A percentile compares a stretch with the other conserved stretches of the same genome.
phyloP scores from a whole-genome alignment of 1,140 invertebrate species.

The Hyles euphorbiae region DNA sequence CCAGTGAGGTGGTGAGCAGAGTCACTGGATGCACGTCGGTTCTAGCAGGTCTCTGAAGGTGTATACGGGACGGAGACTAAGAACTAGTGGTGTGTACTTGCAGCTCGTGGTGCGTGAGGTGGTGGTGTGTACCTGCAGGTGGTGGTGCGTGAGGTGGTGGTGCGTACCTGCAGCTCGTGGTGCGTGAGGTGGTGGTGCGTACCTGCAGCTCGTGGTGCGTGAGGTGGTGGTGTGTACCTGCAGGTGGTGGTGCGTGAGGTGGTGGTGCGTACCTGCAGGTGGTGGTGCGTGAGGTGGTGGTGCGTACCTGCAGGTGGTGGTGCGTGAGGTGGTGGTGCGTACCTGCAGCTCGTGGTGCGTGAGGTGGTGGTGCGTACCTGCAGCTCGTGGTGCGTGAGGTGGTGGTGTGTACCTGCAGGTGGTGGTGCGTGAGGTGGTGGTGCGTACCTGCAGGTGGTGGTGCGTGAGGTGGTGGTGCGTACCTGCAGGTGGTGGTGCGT shows the following conservation, averaged over 20 bases:
- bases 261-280: constrained; percentile 79
- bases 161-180: constrained; percentile 78
- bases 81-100: constrained; percentile 82
- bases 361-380: constrained; percentile 78
- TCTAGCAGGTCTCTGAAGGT: no score
- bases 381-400: constrained; percentile 54
- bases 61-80: no score
- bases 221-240: constrained; percentile 78
- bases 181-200: constrained; percentile 76
- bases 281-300: constrained; percentile 50
- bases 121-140: constrained; percentile 78
- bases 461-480: constrained; percentile 76
- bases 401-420: constrained; percentile 78
- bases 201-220: constrained; percentile 69
- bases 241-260: constrained; percentile 53
- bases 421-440: constrained; percentile 50
- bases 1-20: no score
- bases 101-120: constrained; percentile 54
- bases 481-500: constrained; percentile 69
- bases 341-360: constrained; percentile 69
- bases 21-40: no score
- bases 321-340: constrained; percentile 76
- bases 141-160: constrained; percentile 50
- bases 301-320: constrained; percentile 78
- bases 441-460: constrained; percentile 78